Base-by-base conservation (phyloP, 2,888 invertebrate species). In the Lycocerus yunnanus region DNA sequence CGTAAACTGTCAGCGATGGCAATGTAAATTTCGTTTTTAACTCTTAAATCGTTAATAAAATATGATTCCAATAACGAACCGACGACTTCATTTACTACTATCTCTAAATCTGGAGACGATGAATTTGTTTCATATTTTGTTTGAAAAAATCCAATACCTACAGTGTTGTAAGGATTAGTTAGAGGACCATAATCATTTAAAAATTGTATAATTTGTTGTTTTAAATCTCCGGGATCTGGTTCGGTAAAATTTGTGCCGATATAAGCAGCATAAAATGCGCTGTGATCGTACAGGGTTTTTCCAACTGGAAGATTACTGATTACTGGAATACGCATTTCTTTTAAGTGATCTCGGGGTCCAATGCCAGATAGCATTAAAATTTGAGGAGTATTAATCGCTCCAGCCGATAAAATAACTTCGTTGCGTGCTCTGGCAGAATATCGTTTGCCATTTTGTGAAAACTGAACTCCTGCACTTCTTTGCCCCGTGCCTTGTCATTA, bases 351-450 rank as follows among this genome's bases (percentile, higher is more conserved):
- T 2, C 90, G 90, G 0, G 95, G 95, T 0, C 96, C 96, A 18
- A 97, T 91, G 0, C 98, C 98, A 69, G 96, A 96, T 9, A 98
- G 85, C 96, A 97, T 96, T 78, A 98, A 89, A 15, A 98, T 84
- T 82, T 98, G 97, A 0, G 98, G 97, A 3, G 95, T 93, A 70
- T 95, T 94, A 58, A 98, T 91, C 0, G 97, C 92, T 0, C 98
- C 98, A 0, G 97, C 95, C 1, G 95, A 94, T 81, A 96, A 88
- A 5, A 98, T 91, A 0, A 98, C 92, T 86, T 96, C 96, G 70
- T 93, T 90, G 74, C 93, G 91, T 0, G 95, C 95, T 76, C 92
- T 89, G 0, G 94, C 93, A 63, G 90, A 88, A 68, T 92, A 90
- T 69, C 89, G 90, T 70, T 89, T 88, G 0, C 93, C 93, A 70